phyloP scores from a whole-genome alignment of 2,888 invertebrate genomes.

The Acleris holmiana region DNA sequence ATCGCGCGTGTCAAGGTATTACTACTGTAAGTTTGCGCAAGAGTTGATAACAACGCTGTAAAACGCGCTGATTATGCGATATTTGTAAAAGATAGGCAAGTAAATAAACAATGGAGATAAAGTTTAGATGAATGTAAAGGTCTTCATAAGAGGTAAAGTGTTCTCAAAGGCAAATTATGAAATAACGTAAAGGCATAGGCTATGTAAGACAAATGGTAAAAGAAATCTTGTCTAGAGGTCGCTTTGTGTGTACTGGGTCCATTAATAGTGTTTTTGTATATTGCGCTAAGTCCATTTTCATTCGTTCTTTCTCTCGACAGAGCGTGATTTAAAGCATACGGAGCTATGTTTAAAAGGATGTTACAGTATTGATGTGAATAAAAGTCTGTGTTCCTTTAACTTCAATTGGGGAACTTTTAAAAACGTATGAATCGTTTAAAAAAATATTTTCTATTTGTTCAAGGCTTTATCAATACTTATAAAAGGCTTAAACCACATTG shows the following conservation, averaged over 20 bases:
- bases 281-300: too few species aligned
- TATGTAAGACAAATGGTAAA: too few species aligned
- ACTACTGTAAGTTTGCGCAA: conserved; percentile 16
- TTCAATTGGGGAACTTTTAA: neutral
- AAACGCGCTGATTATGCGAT: conserved; percentile 10
- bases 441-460: neutral
- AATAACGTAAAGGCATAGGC: neutral
- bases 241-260: too few species aligned
- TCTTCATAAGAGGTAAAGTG: neutral
- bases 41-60: conserved; percentile 2
- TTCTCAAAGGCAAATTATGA: neutral
- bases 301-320: too few species aligned
- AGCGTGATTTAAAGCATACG: too few species aligned
- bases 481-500: conserved; percentile 4
- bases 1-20: conserved; percentile 11
- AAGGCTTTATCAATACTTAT: conserved; percentile 4
- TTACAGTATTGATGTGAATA: too few species aligned
- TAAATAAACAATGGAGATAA: conserved; percentile 18
- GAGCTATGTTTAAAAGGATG: too few species aligned
- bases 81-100: conserved; percentile 1
- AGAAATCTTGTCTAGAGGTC: too few species aligned
- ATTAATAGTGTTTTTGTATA: too few species aligned
- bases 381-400: too few species aligned
- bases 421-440: too few species aligned
- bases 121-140: neutral